phyloP scores from a whole-genome alignment of 2,113 vertebrate species.

The Melanotaenia duboulayi region DNA sequence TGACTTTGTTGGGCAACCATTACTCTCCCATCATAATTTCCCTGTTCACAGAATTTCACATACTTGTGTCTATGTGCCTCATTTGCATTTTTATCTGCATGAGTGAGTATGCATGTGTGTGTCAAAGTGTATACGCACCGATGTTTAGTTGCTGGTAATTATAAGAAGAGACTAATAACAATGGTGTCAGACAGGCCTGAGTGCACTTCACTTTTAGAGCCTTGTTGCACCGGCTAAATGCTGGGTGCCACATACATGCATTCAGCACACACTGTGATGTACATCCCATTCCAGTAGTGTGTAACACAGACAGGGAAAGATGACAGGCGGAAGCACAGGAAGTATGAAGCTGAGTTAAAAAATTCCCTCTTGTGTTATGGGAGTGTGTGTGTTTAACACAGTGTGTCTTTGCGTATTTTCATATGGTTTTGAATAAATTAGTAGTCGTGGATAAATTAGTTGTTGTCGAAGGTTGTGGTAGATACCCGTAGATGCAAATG shows the following conservation, averaged over 20 bases:
- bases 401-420: not conserved
- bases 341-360: constrained; percentile 20
- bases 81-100: constrained; percentile 32
- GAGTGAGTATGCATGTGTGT: constrained; percentile 36
- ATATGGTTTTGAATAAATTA: constrained; percentile 19
- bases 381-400: constrained; percentile 1
- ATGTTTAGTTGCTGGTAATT: constrained; percentile 58
- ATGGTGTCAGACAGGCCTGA: constrained; percentile 62
- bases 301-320: constrained; percentile 13
- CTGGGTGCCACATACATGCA: constrained; percentile 12
- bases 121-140: constrained; percentile 13
- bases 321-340: constrained; percentile 25
- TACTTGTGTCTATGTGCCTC: constrained; percentile 10
- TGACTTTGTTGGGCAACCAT: constrained; percentile 50
- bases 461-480: not conserved
- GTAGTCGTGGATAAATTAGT: constrained; percentile 5
- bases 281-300: not conserved
- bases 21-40: constrained; percentile 29
- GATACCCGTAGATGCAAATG: constrained; percentile 48
- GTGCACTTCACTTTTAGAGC: constrained; percentile 50
- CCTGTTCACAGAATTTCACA: constrained; percentile 34
- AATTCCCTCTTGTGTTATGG: constrained; percentile 15
- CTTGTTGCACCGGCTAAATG: constrained; percentile 47
- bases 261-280: not conserved
- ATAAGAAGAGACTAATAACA: constrained; percentile 64